Evolutionary conservation across 2,113 vertebrate genomes (phyloP), one percentile per base, ranked within the genome.

Genomic region (Edolisoma coerulescens): DNA sequence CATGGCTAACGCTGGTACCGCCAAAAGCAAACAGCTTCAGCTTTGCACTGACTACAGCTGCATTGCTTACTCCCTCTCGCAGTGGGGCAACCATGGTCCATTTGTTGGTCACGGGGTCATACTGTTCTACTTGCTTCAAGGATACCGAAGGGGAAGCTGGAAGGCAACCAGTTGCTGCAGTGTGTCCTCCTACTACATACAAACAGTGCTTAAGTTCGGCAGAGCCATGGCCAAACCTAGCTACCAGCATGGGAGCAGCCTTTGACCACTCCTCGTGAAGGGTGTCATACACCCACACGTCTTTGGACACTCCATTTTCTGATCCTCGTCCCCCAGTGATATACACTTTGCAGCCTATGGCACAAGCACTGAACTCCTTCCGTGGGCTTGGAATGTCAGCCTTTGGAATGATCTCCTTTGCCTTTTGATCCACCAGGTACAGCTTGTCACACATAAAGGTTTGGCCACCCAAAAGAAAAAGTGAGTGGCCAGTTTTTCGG

Each of bases 391-490:
- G 98, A 59, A 98, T 98, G 87, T 98, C 98, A 1, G 98, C 98
- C 92, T 98, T 98, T 39, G 98, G 98, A 90, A 98, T 98, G 30
- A 98, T 98, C 91, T 98, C 98, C 86, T 98, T 98, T 64, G 98
- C 98, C 92, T 98, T 98, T 87, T 98, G 98, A 94, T 98, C 98
- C 30, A 98, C 98, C 50, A 98, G 93, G 35, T 98, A 98, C 53
- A 98, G 95, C 70, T 98, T 98, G 96, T 98, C 98, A 93, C 98
- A 98, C 98, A 98, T 98, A 91, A 98, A 98, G 20, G 98, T 98
- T 81, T 98, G 98, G 47, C 98, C 98, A 37, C 98, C 98, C 91
- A 98, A 82, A 78, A 98, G 98, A 92, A 98, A 98, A 63, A 98
- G 97, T 0, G 98, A 98, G 30, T 98, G 98, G 60, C 98, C 98